These are phyloP conservation scores for Calliopsis andreniformis DNA, from an alignment of 1,140 invertebrate species.

Conservation along the genomic window DNA sequence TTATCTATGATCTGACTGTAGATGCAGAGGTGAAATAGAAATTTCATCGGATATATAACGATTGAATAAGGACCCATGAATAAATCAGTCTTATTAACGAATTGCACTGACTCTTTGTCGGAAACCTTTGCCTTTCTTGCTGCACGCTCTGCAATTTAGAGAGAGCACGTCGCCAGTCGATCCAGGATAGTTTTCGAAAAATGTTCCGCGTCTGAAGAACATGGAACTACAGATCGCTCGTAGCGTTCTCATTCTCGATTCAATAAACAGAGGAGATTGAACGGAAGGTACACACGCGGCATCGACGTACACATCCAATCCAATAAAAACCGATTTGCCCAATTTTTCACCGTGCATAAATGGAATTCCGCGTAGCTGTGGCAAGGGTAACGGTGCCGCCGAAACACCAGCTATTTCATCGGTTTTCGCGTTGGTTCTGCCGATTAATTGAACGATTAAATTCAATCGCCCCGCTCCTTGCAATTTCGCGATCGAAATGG, in stretches of 20 bases:
- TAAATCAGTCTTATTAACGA: too few species aligned
- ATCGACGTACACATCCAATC: constrained; percentile 23
- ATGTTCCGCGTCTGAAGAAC: not conserved
- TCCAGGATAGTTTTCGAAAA: not conserved
- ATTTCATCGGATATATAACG: not conserved
- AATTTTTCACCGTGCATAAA: constrained; percentile 30
- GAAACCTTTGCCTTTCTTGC: too few species aligned
- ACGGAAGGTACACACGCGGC: constrained; percentile 29
- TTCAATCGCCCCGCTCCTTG: constrained; percentile 1
- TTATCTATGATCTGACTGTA: not conserved
- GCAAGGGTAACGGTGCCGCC: not conserved
- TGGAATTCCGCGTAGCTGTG: not conserved
- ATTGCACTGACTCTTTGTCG: too few species aligned
- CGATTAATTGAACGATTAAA: constrained; percentile 25
- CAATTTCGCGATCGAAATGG: not conserved
- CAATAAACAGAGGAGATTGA: constrained; percentile 29
- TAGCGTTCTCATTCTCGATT: constrained; percentile 28
- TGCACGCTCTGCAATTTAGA: too few species aligned
- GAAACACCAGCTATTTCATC: not conserved
- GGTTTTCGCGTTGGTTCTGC: not conserved
- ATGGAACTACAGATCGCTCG: not conserved
- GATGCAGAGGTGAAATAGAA: not conserved
- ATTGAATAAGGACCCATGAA: too few species aligned
- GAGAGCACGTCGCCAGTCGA: too few species aligned
- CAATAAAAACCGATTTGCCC: constrained; percentile 41